These are phyloP conservation scores for Tachina lurida DNA, from an alignment of 2,888 invertebrate genomes.

Conservation along the genomic window DNA sequence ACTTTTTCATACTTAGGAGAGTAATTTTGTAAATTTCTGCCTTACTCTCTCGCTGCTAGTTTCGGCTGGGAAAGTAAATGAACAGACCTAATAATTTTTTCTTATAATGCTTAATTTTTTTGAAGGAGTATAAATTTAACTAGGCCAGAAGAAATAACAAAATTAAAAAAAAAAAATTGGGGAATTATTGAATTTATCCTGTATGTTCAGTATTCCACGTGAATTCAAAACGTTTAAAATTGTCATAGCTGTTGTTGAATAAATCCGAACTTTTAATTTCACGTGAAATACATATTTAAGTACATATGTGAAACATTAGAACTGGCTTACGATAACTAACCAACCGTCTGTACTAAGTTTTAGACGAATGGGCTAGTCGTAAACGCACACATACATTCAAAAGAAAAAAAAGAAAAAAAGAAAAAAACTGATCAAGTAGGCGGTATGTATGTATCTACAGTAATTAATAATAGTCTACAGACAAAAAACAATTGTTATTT, in stretches of 20 bases:
- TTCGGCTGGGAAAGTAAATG: too few relatives aligned
- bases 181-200: too few relatives aligned
- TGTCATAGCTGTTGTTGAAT: too few relatives aligned
- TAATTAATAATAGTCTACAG: slow-evolving; percentile 35
- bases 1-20: too few relatives aligned
- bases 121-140: too few relatives aligned
- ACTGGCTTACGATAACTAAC: background rate
- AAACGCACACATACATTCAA: background rate
- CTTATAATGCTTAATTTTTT: too few relatives aligned
- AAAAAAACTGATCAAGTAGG: slow-evolving; percentile 1
- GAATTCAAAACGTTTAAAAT: background rate
- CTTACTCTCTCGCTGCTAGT: too few relatives aligned
- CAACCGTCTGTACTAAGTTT: background rate
- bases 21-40: too few relatives aligned
- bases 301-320: background rate
- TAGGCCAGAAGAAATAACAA: too few relatives aligned
- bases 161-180: too few relatives aligned
- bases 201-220: background rate
- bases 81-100: too few relatives aligned
- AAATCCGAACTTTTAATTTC: too few relatives aligned
- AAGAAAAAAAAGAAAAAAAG: background rate
- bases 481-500: slow-evolving; percentile 63
- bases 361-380: background rate
- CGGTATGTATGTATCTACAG: slow-evolving; percentile 20
- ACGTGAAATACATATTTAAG: background rate